phyloP scores from a whole-genome alignment of 2,797 vertebrate genomes.

The Sebastes taczanowskii region DNA sequence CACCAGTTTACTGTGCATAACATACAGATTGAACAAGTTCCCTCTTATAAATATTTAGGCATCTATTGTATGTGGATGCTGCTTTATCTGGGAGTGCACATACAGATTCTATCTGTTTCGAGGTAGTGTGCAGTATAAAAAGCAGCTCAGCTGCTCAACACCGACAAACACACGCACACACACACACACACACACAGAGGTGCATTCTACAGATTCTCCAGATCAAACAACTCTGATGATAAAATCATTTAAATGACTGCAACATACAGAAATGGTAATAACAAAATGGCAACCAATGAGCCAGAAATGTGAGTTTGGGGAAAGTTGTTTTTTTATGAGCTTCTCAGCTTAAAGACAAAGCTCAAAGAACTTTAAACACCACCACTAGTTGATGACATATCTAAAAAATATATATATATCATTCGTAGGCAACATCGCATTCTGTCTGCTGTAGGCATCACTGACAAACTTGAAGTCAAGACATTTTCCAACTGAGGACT shows the following conservation, averaged over 20 bases:
- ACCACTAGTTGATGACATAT: not conserved
- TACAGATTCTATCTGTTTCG: not conserved
- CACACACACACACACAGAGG: not conserved
- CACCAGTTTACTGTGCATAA: not conserved
- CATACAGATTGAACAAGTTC: not conserved
- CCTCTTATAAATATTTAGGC: not conserved
- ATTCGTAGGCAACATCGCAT: not conserved
- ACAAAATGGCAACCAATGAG: not conserved
- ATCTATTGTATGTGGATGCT: not conserved
- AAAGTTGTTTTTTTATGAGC: not conserved
- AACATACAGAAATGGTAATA: not conserved
- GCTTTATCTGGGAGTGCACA: not conserved
- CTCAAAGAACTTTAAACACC: not conserved
- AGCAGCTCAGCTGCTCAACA: not conserved
- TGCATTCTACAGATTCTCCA: not conserved
- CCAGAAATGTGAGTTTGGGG: not conserved
- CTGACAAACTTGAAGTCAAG: slow-evolving; percentile 9
- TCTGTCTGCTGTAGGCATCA: not conserved
- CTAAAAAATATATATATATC: not conserved
- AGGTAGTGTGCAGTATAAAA: not conserved
- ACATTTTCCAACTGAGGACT: slow-evolving; percentile 3
- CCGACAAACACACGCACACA: not conserved
- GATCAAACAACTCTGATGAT: not conserved
- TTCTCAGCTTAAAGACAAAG: not conserved
- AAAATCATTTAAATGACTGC: not conserved